Percentiles rank a stretch among this genome's conserved stretches.
Conservation (phyloP, 2,888 invertebrate species). For the Melanchra persicariae region DNA sequence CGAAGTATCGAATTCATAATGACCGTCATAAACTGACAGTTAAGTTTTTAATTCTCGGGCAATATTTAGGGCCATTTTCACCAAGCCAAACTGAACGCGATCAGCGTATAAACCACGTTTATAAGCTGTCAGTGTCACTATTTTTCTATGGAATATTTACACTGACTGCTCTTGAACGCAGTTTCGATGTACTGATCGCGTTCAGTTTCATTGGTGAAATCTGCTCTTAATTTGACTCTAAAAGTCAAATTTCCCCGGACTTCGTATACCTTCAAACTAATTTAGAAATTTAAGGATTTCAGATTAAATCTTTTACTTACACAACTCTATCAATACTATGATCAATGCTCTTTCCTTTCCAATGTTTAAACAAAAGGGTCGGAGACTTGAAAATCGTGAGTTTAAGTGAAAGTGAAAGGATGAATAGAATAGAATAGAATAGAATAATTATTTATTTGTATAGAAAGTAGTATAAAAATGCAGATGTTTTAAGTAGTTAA, state of each 20-base stretch:
- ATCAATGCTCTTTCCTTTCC: constrained; percentile 30
- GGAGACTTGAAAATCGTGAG: constrained; percentile 43
- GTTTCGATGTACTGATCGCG: no score
- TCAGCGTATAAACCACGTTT: no score
- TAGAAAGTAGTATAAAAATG: no score
- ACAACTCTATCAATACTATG: constrained; percentile 16
- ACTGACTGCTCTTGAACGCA: no score
- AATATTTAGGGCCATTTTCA: no score
- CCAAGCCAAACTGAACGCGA: no score
- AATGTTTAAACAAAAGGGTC: constrained; percentile 45
- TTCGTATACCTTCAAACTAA: neutral
- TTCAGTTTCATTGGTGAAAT: no score
- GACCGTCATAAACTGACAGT: neutral
- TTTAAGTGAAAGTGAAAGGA: constrained; percentile 54
- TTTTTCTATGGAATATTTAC: no score
- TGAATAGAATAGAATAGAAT: no score
- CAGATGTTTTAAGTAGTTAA: no score
- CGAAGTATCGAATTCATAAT: neutral
- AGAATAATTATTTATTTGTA: no score
- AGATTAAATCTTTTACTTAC: constrained; percentile 5
- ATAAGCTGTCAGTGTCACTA: no score
- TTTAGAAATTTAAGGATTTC: neutral
- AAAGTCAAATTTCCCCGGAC: neutral
- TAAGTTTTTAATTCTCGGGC: neutral
- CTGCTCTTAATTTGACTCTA: neutral